These are phyloP conservation scores for Apaloderma vittatum DNA, from an alignment of 2,113 vertebrate genomes.

Conservation along the genomic window DNA sequence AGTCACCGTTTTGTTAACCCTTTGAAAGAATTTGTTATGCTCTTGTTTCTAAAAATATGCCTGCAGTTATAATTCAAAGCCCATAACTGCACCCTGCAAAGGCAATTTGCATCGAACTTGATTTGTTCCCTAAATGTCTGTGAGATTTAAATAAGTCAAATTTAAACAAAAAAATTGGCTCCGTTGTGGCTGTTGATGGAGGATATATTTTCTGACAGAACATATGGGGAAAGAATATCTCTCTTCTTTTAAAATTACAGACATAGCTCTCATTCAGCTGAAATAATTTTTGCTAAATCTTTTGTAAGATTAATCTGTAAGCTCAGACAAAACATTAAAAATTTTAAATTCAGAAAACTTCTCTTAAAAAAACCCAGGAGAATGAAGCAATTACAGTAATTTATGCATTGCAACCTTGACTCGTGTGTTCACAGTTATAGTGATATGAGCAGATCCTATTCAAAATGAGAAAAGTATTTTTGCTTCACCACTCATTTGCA, in stretches of 20 bases:
- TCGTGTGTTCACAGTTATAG: not conserved
- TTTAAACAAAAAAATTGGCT: slow-evolving; percentile 52
- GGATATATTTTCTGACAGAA: slow-evolving; percentile 21
- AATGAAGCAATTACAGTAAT: not conserved
- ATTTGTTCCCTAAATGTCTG: slow-evolving; percentile 31
- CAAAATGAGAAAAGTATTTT: not conserved
- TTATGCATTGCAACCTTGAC: not conserved
- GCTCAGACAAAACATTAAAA: not conserved
- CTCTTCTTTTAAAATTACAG: slow-evolving; percentile 16
- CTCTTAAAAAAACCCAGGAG: not conserved
- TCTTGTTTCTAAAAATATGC: not conserved
- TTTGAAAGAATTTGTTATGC: not conserved
- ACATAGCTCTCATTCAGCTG: not conserved
- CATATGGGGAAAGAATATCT: not conserved
- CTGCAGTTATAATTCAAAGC: not conserved
- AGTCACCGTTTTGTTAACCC: not conserved
- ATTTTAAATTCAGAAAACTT: not conserved
- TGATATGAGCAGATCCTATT: not conserved
- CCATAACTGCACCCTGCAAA: not conserved
- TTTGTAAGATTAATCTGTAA: not conserved
- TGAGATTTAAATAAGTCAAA: slow-evolving; percentile 25
- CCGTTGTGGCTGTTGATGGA: not conserved
- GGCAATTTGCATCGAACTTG: slow-evolving; percentile 10
- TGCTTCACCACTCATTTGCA: not conserved
- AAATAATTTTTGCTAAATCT: slow-evolving; percentile 19